Conservation (phyloP, 2,113 vertebrate genomes). For the Coptodon rendalli region DNA sequence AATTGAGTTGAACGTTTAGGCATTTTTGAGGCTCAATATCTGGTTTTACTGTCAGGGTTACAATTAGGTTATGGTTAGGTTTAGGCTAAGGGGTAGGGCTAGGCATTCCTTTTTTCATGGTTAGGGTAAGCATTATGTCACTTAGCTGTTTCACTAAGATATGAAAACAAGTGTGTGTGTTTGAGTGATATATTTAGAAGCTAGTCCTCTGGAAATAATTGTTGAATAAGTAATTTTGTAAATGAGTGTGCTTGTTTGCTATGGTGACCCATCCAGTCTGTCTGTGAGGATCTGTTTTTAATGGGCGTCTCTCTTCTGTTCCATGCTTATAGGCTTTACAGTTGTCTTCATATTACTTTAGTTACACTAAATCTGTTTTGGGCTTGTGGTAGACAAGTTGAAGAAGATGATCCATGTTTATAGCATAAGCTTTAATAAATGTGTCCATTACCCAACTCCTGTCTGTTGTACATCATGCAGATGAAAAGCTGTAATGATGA, state of each 20-base stretch:
- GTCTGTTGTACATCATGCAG: background rate
- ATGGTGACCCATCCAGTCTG: background rate
- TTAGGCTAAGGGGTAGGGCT: background rate
- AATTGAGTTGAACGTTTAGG: accelerated
- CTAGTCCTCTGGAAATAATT: background rate
- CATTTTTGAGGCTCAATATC: accelerated
- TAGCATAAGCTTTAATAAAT: background rate
- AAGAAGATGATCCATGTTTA: background rate
- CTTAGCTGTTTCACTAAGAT: background rate
- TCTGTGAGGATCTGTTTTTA: background rate
- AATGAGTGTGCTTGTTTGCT: background rate
- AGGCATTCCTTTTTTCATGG: accelerated
- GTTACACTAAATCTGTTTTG: background rate
- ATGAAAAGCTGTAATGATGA: background rate
- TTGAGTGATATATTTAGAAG: background rate
- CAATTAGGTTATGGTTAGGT: background rate
- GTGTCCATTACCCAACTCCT: background rate
- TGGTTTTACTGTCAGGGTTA: background rate
- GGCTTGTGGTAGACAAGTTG: background rate
- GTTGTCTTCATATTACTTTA: background rate
- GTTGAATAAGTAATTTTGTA: background rate
- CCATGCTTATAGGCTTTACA: background rate
- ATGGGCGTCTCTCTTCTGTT: background rate
- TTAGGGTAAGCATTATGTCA: background rate
- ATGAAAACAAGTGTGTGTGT: background rate